A percentile compares a stretch with the other conserved stretches of the same genome.
phyloP scores from a whole-genome alignment of 92 coral and sea anemone genomes.

The Paramuricea clavata region DNA sequence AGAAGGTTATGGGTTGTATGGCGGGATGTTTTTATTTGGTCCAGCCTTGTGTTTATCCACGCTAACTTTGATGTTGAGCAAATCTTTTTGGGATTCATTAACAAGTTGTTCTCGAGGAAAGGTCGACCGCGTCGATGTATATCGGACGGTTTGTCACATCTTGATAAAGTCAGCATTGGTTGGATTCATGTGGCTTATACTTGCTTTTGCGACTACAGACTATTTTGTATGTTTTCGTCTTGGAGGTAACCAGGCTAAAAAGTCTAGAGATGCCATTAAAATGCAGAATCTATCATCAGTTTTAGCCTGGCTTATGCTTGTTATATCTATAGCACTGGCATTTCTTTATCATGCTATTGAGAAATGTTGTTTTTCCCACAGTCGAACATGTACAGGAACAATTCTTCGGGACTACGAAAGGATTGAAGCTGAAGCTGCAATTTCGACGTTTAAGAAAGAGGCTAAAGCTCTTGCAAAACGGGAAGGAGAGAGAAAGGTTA shows the following conservation, averaged over 20 bases:
- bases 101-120: conserved; percentile 10
- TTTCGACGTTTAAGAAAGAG: background rate
- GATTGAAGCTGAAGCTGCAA: conserved; percentile 13
- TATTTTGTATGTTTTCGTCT: conserved; percentile 14
- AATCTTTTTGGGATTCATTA: background rate
- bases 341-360: background rate
- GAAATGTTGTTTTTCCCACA: background rate
- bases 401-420: conserved; percentile 11
- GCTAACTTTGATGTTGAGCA: background rate
- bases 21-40: conserved; percentile 14
- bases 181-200: background rate
- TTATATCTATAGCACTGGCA: background rate
- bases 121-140: background rate
- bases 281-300: background rate
- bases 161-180: conserved; percentile 4
- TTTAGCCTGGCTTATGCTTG: conserved; percentile 6
- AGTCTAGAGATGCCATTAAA: background rate
- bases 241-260: background rate
- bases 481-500: conserved; percentile 7
- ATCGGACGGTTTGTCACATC: background rate
- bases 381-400: background rate
- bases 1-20: conserved; percentile 4
- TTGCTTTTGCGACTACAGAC: background rate
- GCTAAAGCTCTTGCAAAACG: background rate
- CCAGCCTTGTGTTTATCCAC: conserved; percentile 4